Base-by-base conservation (phyloP, 1,140 invertebrate species). In the Aricia agestis region DNA sequence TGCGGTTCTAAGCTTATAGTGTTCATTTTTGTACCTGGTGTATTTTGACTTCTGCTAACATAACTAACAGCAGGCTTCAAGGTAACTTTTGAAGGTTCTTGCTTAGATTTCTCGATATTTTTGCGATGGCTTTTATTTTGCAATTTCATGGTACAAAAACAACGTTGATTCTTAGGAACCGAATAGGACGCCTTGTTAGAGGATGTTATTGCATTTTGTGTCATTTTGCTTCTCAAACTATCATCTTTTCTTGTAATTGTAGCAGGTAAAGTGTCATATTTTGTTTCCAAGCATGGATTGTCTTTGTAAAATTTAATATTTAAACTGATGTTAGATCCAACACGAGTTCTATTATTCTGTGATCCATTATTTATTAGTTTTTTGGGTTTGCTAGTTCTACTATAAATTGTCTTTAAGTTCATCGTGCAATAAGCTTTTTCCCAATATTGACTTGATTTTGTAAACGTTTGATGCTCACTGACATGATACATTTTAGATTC, bases 241-340 rank as follows among this genome's bases (percentile, higher is more conserved):
- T 15, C n/a, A 36, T 59, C 58, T 17, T 19, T 18, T 59, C 58
- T 59, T 5, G 58, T 18, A 18, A 10, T n/a, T 59, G 11, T 59
- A 17, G 18, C 17, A 15, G 58, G 18, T 10, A 18, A n/a, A 1
- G 7, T 59, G 6, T 59, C 13, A 31, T 58, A 5, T 19, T 59
- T 9, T 59, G 11, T n/a, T 19, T 59, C 58, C 2, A 59, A 5
- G 18, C 58, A 59, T 59, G 7, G 17, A 19, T 59, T 59, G 5
- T 59, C 18, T 59, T 59, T 59, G 6, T 59, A 59, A 59, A 59
- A 59, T 59, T 59, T n/a, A 18, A 59, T 59, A 59, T 18, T 19
- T 17, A 59, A 59, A 19, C 17, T 59, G 17, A 59, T 18, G 1
- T 19, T 59, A 18, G 58, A 59, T 6, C n/a, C 58, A 59, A 59